Conservation (phyloP, 2,113 vertebrate genomes). For the Aleadryas rufinucha region DNA sequence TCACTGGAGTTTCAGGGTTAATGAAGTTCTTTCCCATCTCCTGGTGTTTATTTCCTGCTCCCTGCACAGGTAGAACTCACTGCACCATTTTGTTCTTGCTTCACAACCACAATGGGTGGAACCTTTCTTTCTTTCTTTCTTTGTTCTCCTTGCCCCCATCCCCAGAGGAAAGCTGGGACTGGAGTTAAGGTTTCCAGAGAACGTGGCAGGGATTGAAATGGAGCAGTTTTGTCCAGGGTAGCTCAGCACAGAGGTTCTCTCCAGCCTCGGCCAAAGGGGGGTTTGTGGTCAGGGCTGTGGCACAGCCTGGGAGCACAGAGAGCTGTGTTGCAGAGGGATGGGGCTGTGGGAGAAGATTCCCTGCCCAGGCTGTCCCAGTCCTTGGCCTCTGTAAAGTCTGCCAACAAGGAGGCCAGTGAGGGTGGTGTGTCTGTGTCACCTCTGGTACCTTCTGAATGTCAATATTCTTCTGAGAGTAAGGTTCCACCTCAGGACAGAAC, state of each 20-base stretch:
- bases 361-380: background rate
- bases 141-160: background rate
- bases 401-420: background rate
- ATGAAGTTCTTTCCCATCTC: background rate
- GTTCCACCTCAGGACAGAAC: background rate
- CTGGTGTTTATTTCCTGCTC: background rate
- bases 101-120: background rate
- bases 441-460: background rate
- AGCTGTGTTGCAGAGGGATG: background rate
- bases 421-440: fast-evolving
- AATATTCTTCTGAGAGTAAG: background rate
- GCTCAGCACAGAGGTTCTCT: background rate
- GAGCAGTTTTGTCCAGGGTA: background rate
- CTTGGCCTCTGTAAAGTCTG: background rate
- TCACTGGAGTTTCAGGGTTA: background rate
- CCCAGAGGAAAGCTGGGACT: background rate
- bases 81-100: background rate
- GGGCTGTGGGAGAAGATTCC: background rate
- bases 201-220: background rate
- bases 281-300: background rate
- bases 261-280: fast-evolving
- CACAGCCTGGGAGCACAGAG: background rate
- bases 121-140: background rate
- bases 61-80: background rate
- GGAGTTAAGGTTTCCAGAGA: background rate